phyloP scores from a whole-genome alignment of 1,140 invertebrate genomes.

The Metopolophium dirhodum region DNA sequence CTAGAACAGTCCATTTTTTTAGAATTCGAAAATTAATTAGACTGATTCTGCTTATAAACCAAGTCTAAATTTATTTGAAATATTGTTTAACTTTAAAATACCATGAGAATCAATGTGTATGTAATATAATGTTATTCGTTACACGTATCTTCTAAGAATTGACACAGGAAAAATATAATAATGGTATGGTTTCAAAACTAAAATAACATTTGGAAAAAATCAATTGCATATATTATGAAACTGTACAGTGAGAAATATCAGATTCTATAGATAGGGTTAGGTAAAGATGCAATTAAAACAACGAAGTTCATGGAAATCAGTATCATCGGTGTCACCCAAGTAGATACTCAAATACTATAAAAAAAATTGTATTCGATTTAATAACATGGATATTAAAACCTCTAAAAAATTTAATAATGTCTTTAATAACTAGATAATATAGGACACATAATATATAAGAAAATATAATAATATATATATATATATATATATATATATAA shows the following conservation, averaged over 20 bases:
- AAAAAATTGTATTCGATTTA: not conserved
- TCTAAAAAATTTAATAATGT: not conserved
- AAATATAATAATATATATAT: too few species aligned
- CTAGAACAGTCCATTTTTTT: not conserved
- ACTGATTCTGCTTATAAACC: not conserved
- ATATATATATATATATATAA: not conserved
- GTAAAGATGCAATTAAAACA: not conserved
- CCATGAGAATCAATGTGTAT: too few species aligned
- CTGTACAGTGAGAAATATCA: too few species aligned
- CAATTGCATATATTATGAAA: too few species aligned
- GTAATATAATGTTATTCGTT: not conserved
- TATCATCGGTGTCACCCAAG: not conserved
- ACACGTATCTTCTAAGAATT: not conserved
- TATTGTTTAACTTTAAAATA: not conserved
- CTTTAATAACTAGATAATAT: not conserved
- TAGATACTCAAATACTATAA: not conserved
- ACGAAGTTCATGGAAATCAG: not conserved
- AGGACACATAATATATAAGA: not conserved
- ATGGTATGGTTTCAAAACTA: not conserved
- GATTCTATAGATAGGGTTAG: too few species aligned
- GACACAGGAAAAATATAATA: not conserved
- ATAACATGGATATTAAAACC: not conserved
- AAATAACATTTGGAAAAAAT: too few species aligned
- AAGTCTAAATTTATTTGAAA: not conserved
- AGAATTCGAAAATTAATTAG: not conserved